Evolutionary conservation across 2,797 vertebrate species (phyloP).

Genomic region (Sciurus carolinensis): DNA sequence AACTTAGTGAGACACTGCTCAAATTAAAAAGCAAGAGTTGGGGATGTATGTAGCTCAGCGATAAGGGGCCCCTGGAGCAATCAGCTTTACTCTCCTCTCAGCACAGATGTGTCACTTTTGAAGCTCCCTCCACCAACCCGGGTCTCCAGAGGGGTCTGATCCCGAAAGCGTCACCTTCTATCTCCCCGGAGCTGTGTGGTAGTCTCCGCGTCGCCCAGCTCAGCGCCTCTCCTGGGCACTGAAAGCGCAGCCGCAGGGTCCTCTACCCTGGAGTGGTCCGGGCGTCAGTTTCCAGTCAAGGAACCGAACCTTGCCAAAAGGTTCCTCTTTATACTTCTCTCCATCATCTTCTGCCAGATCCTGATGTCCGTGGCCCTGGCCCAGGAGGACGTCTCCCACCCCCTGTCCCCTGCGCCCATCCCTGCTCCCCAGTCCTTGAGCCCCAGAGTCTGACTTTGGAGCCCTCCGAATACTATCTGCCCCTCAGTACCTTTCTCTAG

Average conservation of each 20-base stretch:
- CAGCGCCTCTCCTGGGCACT: slow-evolving; percentile 40
- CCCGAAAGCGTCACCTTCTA: slow-evolving; percentile 84
- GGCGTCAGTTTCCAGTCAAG: slow-evolving; percentile 78
- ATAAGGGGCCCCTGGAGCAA: neutral
- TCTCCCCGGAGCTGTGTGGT: slow-evolving; percentile 62
- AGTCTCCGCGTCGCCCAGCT: neutral
- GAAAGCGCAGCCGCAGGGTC: slow-evolving; percentile 79
- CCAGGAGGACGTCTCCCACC: neutral
- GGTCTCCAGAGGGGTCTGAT: slow-evolving; percentile 69
- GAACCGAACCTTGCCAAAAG: slow-evolving; percentile 76
- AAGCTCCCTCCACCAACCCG: slow-evolving; percentile 8
- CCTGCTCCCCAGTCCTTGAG: slow-evolving; percentile 4
- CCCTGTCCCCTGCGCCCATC: neutral
- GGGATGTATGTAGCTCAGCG: too few relatives aligned
- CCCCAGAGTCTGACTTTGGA: slow-evolving; percentile 69
- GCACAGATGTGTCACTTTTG: slow-evolving; percentile 73
- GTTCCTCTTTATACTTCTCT: slow-evolving; percentile 80
- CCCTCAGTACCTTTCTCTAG: slow-evolving; percentile 77
- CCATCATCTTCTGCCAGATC: slow-evolving; percentile 83
- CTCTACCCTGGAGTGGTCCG: slow-evolving; percentile 83
- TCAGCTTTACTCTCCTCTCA: accelerated
- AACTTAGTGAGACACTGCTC: too few relatives aligned
- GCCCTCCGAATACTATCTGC: slow-evolving; percentile 66
- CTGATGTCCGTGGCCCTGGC: slow-evolving; percentile 53
- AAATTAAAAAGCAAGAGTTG: too few relatives aligned